Evolutionary conservation across 2,113 vertebrate genomes (phyloP).

Genomic region (Corvus hawaiiensis): DNA sequence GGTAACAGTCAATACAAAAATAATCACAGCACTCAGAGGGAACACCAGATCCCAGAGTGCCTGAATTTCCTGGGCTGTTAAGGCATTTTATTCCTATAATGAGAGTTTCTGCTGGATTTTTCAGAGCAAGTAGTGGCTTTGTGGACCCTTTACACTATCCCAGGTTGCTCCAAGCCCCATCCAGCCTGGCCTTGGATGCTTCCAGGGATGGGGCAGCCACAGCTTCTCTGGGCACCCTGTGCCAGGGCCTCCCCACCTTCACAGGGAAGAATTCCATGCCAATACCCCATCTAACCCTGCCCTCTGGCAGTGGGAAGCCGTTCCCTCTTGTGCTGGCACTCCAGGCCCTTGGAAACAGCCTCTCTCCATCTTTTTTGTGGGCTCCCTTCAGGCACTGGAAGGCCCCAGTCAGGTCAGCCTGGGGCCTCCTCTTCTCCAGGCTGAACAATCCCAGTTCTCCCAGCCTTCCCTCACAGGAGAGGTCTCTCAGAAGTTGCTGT

Average conservation of each 20-base stretch:
- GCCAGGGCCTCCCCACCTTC: neutral
- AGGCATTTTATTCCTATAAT: neutral
- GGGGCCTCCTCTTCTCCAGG: neutral
- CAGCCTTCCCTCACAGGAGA: neutral
- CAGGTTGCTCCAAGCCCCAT: rapidly evolving
- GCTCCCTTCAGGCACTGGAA: neutral
- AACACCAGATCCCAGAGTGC: neutral
- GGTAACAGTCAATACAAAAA: neutral
- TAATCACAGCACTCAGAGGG: neutral
- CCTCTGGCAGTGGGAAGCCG: neutral
- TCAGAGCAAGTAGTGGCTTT: neutral
- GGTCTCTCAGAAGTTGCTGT: neutral
- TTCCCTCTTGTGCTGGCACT: neutral
- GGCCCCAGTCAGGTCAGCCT: no score
- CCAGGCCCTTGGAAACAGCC: neutral
- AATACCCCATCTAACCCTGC: rapidly evolving
- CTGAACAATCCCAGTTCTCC: neutral
- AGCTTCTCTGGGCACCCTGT: neutral
- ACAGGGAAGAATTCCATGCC: rapidly evolving
- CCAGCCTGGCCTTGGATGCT: neutral
- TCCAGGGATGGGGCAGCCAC: neutral
- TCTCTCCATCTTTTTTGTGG: neutral
- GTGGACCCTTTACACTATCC: neutral
- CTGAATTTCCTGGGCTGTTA: neutral
- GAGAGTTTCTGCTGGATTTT: neutral